Conservation (phyloP, 2,797 vertebrate genomes). For the Alfaro cultratus region DNA sequence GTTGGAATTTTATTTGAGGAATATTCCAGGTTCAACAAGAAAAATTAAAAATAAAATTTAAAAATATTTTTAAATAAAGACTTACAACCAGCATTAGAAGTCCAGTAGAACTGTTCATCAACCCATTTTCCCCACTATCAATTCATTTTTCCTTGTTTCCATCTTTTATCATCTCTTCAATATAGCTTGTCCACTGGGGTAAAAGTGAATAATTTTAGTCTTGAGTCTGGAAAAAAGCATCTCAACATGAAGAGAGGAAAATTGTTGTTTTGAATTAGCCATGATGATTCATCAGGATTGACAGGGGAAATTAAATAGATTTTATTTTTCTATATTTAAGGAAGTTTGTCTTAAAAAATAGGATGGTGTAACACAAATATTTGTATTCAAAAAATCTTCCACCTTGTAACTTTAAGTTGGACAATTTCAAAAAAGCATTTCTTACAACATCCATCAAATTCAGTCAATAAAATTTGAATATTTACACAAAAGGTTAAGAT, state of each 20-base stretch:
- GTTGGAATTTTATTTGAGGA: not conserved
- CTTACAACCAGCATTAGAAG: not conserved
- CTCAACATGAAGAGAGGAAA: not conserved
- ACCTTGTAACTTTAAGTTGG: not conserved
- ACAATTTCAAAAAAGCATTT: slow-evolving; percentile 5
- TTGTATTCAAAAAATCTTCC: not conserved
- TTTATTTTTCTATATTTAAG: not conserved
- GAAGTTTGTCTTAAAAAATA: not conserved
- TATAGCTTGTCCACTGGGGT: not conserved
- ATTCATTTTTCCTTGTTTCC: not conserved
- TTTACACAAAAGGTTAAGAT: slow-evolving; percentile 39
- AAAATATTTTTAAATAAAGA: not conserved
- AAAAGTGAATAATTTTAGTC: not conserved
- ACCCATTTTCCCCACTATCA: not conserved
- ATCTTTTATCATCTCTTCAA: not conserved
- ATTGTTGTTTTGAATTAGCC: not conserved
- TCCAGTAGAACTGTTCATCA: not conserved
- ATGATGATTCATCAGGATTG: not conserved
- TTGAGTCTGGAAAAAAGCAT: not conserved
- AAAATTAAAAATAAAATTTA: not conserved
- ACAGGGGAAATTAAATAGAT: not conserved
- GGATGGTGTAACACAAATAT: not conserved
- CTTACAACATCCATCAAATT: slow-evolving; percentile 18
- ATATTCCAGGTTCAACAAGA: not conserved
- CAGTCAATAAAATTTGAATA: slow-evolving; percentile 26